Evolutionary conservation across 23 tunicate genomes (phyloP).

Genomic region (Oikopleura dioica): DNA sequence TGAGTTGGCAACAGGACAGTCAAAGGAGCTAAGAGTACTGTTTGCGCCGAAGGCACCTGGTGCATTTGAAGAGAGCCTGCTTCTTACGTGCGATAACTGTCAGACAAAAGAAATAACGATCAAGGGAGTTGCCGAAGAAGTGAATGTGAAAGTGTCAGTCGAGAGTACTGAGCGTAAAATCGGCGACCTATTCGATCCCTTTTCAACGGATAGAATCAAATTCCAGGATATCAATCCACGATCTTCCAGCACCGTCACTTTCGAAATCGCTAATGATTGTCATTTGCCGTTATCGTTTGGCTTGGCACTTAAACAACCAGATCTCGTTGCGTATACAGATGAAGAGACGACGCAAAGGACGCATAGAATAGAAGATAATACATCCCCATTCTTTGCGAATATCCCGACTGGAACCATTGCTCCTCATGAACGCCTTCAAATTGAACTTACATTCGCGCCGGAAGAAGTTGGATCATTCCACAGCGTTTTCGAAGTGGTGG

Average conservation of each 20-base stretch:
- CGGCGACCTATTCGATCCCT: no score
- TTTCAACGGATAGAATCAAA: no score
- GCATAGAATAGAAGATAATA: neutral
- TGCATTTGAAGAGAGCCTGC: constrained; percentile 28
- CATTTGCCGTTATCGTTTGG: no score
- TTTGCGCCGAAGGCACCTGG: constrained; percentile 36
- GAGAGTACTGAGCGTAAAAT: no score
- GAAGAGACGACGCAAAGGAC: neutral
- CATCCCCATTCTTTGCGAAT: neutral
- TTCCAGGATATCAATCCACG: no score
- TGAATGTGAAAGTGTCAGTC: no score
- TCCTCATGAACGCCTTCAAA: neutral
- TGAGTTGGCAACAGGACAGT: constrained; percentile 37
- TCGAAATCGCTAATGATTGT: no score
- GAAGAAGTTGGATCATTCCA: neutral
- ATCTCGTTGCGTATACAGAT: no score
- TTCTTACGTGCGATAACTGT: constrained; percentile 73
- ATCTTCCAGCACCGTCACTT: no score
- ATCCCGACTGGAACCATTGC: neutral
- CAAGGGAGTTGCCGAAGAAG: no score
- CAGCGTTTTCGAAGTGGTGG: neutral
- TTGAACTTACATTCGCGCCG: neutral
- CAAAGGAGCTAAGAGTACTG: constrained; percentile 21
- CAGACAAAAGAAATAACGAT: constrained; percentile 39
- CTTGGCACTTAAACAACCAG: no score